A percentile compares a stretch with the other conserved stretches of the same genome.
Conservation (phyloP, 2,113 vertebrate genomes). For the Phodopus roborovskii region DNA sequence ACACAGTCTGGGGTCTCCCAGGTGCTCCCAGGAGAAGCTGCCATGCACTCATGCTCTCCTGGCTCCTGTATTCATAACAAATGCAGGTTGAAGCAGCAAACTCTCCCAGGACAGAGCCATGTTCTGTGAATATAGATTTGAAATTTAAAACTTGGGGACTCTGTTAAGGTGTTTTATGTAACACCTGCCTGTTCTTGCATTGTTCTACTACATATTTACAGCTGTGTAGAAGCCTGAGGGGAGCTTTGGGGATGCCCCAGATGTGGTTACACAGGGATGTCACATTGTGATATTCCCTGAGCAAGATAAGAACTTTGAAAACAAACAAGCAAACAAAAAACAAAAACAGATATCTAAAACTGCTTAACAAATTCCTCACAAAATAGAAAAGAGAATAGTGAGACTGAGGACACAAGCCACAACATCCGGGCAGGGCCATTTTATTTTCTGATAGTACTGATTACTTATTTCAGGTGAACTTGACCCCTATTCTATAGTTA, state of each 20-base stretch:
- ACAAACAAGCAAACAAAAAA: no score
- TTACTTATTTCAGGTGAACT: background rate
- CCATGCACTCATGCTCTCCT: background rate
- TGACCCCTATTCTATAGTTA: background rate
- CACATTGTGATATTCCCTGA: background rate
- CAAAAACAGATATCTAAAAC: background rate
- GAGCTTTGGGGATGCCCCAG: background rate
- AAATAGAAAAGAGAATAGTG: background rate
- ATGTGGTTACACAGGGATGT: background rate
- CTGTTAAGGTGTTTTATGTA: background rate
- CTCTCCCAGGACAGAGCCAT: background rate
- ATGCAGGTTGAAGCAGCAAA: background rate
- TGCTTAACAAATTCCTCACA: background rate
- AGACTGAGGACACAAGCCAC: background rate
- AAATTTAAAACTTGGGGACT: conserved; percentile 12
- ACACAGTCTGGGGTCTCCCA: background rate
- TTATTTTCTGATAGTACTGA: background rate
- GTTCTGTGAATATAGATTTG: background rate
- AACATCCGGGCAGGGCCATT: no score
- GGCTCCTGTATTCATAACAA: background rate
- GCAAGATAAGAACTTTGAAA: background rate
- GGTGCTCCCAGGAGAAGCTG: background rate
- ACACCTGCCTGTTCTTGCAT: background rate
- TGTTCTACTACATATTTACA: background rate
- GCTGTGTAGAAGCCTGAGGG: background rate